Percentiles rank a stretch among this genome's conserved stretches.
Conservation (phyloP, 2,113 vertebrate genomes). For the Mus spicilegus region DNA sequence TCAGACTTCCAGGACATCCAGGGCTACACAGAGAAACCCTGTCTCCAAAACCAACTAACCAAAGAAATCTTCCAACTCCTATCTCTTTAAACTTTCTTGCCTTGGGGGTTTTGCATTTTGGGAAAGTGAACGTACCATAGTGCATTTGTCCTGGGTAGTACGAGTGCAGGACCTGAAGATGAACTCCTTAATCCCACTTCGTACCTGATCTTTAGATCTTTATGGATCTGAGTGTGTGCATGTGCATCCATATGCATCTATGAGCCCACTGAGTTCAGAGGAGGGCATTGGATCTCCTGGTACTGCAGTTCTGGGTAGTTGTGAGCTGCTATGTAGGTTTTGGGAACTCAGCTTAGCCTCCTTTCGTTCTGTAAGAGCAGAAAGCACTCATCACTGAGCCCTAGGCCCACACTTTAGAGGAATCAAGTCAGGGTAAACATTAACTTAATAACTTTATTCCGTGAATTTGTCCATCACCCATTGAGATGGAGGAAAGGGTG, state of each 20-base stretch:
- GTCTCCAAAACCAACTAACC: neutral
- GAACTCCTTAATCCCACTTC: neutral
- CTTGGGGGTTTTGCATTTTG: constrained; percentile 47
- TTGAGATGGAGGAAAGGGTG: constrained; percentile 49
- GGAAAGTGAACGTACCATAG: neutral
- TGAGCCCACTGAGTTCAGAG: neutral
- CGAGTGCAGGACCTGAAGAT: neutral
- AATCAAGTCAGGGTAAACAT: constrained; percentile 35
- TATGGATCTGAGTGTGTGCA: neutral
- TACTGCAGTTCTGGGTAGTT: neutral
- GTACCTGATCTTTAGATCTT: neutral
- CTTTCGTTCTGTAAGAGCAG: neutral
- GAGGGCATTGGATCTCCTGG: neutral
- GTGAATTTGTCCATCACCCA: neutral
- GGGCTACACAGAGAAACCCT: neutral
- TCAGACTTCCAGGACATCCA: neutral
- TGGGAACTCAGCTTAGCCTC: neutral
- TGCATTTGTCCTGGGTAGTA: neutral
- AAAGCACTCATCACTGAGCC: neutral
- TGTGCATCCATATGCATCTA: neutral
- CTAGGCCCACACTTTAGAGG: constrained; percentile 37
- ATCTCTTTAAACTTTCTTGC: constrained; percentile 28
- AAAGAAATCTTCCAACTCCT: neutral
- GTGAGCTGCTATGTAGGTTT: neutral
- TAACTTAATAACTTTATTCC: neutral